Conservation (phyloP, 2,113 vertebrate species). For the Climacteris rufus region DNA sequence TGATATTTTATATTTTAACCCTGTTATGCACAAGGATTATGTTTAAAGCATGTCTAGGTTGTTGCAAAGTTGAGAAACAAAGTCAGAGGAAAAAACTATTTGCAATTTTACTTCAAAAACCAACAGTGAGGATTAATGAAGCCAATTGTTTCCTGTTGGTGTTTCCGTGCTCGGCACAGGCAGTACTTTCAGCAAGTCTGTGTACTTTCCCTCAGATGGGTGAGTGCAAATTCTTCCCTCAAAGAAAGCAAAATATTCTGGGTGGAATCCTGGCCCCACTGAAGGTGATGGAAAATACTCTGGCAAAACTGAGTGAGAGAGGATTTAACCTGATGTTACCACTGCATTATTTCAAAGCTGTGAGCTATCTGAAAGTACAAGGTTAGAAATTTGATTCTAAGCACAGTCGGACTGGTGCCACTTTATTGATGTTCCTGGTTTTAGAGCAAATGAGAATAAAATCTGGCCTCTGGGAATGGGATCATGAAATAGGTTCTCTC, state of each 20-base stretch:
- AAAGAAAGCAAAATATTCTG: constrained; percentile 9
- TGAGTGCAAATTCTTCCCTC: not conserved
- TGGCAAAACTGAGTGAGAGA: not conserved
- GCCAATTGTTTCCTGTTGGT: not conserved
- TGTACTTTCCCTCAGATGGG: not conserved
- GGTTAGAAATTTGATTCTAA: constrained; percentile 8
- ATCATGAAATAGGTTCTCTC: not conserved
- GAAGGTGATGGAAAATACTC: not conserved
- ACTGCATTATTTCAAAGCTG: not conserved
- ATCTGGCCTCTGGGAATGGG: not conserved
- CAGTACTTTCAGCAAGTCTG: not conserved
- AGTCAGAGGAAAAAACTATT: not conserved
- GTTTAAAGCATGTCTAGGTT: not conserved
- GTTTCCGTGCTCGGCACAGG: not conserved
- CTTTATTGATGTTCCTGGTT: not conserved
- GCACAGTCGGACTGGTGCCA: not conserved
- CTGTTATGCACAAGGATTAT: not conserved
- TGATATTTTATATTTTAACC: constrained; percentile 8
- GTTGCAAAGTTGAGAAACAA: not conserved
- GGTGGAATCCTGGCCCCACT: not conserved
- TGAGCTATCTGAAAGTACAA: not conserved
- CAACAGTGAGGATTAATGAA: not conserved
- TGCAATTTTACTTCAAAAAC: not conserved
- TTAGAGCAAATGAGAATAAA: constrained; percentile 31
- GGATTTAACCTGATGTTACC: not conserved